These are phyloP conservation scores for Microctenopoma stevenorrisi DNA, from an alignment of 2,797 vertebrate species.

Conservation along the genomic window DNA sequence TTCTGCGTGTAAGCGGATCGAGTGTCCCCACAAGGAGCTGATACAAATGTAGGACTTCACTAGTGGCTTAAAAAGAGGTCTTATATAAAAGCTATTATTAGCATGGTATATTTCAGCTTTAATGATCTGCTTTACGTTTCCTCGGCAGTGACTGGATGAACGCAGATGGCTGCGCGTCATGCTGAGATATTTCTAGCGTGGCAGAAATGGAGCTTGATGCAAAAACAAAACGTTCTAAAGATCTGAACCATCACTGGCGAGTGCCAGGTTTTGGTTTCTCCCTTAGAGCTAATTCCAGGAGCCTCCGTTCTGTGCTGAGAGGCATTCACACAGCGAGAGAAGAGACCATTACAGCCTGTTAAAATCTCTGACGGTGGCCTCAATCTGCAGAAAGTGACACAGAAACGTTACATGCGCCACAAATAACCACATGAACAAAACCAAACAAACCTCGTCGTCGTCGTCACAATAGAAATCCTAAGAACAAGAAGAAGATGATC, in stretches of 20 bases:
- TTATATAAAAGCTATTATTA: background rate
- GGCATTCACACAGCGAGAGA: background rate
- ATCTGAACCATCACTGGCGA: constrained; percentile 3
- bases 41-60: background rate
- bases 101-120: background rate
- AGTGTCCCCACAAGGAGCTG: constrained; percentile 8
- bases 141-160: background rate
- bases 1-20: constrained; percentile 16
- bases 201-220: constrained; percentile 6
- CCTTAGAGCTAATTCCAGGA: constrained; percentile 10
- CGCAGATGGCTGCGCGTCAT: constrained; percentile 24
- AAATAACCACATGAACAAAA: too few relatives aligned
- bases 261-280: constrained; percentile 14
- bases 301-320: background rate
- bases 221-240: constrained; percentile 16
- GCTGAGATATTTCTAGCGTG: constrained; percentile 25
- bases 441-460: too few relatives aligned
- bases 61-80: background rate
- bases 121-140: background rate
- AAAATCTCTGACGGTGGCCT: background rate
- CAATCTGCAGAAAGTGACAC: background rate
- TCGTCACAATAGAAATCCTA: too few relatives aligned
- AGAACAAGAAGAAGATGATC: too few relatives aligned
- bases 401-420: too few relatives aligned
- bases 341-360: background rate